Evolutionary conservation across 1,140 invertebrate species (phyloP), one percentile per base, ranked within the genome.

Genomic region (Pantala flavescens): DNA sequence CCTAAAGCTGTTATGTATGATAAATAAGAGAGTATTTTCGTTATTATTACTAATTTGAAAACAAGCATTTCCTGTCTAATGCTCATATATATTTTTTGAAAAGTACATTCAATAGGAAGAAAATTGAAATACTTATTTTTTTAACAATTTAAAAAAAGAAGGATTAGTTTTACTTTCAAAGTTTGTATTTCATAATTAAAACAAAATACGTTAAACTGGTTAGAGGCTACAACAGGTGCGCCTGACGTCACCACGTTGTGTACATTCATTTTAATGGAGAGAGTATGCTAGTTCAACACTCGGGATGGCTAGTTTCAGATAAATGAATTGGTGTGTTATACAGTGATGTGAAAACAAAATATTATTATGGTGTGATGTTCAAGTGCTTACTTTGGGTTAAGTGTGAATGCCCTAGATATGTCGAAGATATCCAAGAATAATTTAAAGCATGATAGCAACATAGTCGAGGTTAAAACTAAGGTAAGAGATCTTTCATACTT

Each of bases 241-340:
- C 49, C 49, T 63, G 49, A 63, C 49, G 49, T 63, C 49, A 63
- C 49, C 49, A 63, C 49, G 49, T 63, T 63, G 49, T 63, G 49
- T 63, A 63, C 49, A 63, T 63, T 63, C 49, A 63, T 63, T 63
- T 36, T 63, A 63, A 63, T 63, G 49, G n/a, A 19, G 49, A 63
- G 49, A 63, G 16, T 63, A 63, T 63, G 49, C n/a, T 63, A 16
- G 49, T 63, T 21, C 49, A 19, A 21, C 49, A 19, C 49, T 63
- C n/a, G n/a, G 16, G 49, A 63, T 63, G 49, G 12, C n/a, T 63
- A 12, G 16, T 7, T 63, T 63, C 12, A 63, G 49, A 19, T 63
- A 19, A 63, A 63, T 63, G 28, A 36, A 7, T 21, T 63, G n/a
- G 49, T 63, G 14, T 63, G 49, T 63, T 19, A 19, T 5, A 19